These are phyloP conservation scores for Atractosteus spatula DNA, from an alignment of 2,113 vertebrate species.

Conservation along the genomic window DNA sequence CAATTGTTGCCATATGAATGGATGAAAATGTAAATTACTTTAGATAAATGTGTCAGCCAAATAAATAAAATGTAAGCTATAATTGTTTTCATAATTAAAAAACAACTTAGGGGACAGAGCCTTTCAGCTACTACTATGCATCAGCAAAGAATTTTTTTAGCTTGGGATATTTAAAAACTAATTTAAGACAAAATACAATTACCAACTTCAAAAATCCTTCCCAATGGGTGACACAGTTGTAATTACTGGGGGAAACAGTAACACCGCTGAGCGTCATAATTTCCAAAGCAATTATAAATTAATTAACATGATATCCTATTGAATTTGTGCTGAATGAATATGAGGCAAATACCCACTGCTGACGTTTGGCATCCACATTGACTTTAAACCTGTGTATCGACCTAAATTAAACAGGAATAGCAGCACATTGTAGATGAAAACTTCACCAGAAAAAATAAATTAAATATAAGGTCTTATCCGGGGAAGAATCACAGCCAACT, in stretches of 20 bases:
- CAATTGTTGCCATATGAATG: constrained; percentile 16
- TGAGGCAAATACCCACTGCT: constrained; percentile 5
- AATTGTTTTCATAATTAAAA: too few relatives aligned
- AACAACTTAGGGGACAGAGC: too few relatives aligned
- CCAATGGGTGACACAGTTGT: constrained; percentile 17
- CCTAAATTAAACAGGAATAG: not conserved
- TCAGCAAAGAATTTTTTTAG: constrained; percentile 2
- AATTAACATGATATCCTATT: constrained; percentile 16
- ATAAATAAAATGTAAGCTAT: not conserved
- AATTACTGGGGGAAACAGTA: constrained; percentile 29
- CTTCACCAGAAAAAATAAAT: not conserved
- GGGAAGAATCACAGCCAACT: not conserved
- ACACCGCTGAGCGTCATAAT: constrained; percentile 18
- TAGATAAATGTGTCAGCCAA: constrained; percentile 14
- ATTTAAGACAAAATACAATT: constrained; percentile 24
- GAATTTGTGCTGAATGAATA: constrained; percentile 14
- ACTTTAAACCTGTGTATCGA: not conserved
- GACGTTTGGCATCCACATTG: not conserved
- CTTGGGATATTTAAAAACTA: constrained; percentile 15
- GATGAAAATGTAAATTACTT: constrained; percentile 22
- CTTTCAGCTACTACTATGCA: too few relatives aligned
- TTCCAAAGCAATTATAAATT: constrained; percentile 22
- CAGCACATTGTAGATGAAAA: not conserved
- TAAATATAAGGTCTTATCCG: not conserved
- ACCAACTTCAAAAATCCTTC: constrained; percentile 26